Conservation (phyloP, 2,797 vertebrate species). For the Acipenser transmontanus region DNA sequence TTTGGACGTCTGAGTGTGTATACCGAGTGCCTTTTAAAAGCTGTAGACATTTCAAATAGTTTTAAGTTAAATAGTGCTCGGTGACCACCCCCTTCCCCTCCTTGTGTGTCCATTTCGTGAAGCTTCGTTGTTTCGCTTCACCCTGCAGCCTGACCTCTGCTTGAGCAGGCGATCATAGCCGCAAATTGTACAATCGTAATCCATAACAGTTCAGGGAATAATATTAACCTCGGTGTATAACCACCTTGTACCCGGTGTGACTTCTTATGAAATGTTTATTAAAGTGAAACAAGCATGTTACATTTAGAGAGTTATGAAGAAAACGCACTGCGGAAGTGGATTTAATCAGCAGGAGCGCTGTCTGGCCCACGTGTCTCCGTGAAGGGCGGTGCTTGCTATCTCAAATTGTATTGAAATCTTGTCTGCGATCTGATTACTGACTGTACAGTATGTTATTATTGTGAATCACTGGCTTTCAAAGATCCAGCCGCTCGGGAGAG, state of each 20-base stretch:
- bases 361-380: constrained; percentile 65
- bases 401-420: too few relatives aligned
- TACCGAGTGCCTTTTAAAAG: constrained; percentile 19
- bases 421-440: too few relatives aligned
- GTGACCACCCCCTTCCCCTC: constrained; percentile 59
- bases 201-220: too few relatives aligned
- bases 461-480: constrained; percentile 2
- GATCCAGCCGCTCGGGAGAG: neutral
- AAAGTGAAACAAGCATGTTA: constrained; percentile 16
- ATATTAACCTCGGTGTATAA: too few relatives aligned
- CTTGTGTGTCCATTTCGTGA: constrained; percentile 34
- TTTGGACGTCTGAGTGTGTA: neutral
- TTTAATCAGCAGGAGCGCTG: constrained; percentile 19
- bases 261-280: too few relatives aligned
- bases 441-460: neutral
- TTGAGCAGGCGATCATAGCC: constrained; percentile 1
- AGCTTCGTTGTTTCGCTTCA: constrained; percentile 29
- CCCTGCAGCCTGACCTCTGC: constrained; percentile 10
- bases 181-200: too few relatives aligned
- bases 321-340: constrained; percentile 61
- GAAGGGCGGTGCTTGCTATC: constrained; percentile 52
- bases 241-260: too few relatives aligned
- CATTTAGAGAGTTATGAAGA: constrained; percentile 30
- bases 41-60: constrained; percentile 35
- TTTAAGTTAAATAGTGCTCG: constrained; percentile 56